Conservation (phyloP, 2,113 vertebrate genomes). For the Cricetomys ansorgei region DNA sequence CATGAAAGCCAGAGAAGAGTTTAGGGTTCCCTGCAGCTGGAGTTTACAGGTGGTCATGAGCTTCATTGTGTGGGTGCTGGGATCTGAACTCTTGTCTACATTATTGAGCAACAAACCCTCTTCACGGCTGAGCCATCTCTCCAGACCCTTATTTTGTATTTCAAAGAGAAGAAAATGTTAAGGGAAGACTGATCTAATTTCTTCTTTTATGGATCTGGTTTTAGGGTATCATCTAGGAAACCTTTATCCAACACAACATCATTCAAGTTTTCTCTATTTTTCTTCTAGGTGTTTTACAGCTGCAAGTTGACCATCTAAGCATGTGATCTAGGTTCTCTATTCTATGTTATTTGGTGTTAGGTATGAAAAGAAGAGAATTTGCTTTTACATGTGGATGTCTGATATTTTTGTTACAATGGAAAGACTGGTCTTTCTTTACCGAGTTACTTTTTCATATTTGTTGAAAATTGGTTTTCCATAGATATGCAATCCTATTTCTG, state of each 20-base stretch:
- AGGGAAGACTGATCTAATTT: not conserved
- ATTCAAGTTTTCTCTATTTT: conserved; percentile 7
- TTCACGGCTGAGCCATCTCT: not conserved
- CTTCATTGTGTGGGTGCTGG: not conserved
- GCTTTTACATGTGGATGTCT: not conserved
- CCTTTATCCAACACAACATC: not conserved
- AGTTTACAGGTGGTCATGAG: not conserved
- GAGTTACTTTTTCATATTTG: conserved; percentile 7
- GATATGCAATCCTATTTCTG: not conserved
- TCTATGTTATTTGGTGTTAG: not conserved
- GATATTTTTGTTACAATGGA: not conserved
- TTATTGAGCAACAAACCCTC: not conserved
- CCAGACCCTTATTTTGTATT: not conserved
- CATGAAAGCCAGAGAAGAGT: not conserved
- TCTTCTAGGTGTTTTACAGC: not conserved
- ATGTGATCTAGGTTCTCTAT: not conserved
- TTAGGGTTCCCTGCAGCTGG: not conserved
- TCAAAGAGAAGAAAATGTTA: not conserved
- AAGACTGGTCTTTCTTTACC: not conserved
- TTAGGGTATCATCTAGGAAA: not conserved
- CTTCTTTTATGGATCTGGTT: not conserved
- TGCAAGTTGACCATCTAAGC: not conserved
- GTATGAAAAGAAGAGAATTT: conserved; percentile 9
- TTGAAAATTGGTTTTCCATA: conserved; percentile 16
- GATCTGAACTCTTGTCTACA: not conserved